Percentiles rank a stretch among this genome's conserved stretches.
Evolutionary conservation across 2,888 invertebrate species (phyloP).

Genomic region (Oxyteleia sp.): DNA sequence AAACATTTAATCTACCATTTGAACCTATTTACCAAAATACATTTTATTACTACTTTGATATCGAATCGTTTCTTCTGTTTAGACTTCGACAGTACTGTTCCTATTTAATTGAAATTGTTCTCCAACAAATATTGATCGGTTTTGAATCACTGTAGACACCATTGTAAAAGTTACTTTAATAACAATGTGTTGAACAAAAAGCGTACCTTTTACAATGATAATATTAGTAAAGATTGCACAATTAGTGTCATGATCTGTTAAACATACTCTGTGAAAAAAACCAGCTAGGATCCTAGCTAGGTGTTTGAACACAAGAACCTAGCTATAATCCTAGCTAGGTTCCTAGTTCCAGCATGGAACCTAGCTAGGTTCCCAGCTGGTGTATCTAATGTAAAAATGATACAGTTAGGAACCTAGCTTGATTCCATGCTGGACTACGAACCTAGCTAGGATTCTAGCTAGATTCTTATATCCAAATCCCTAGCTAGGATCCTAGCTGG

Average conservation of each 20-base stretch:
- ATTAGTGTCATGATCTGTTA: conserved; percentile 33
- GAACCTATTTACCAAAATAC: conserved; percentile 23
- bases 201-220: conserved; percentile 1
- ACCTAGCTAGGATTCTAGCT: too few relatives aligned
- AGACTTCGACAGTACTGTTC: background rate
- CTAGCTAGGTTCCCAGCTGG: too few relatives aligned
- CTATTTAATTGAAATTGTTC: conserved; percentile 1
- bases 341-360: too few relatives aligned
- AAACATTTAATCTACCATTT: conserved; percentile 62
- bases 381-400: too few relatives aligned
- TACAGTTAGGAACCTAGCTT: too few relatives aligned
- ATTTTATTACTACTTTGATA: conserved; percentile 9
- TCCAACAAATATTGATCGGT: background rate
- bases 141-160: background rate
- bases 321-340: too few relatives aligned
- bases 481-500: too few relatives aligned
- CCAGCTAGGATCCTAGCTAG: too few relatives aligned
- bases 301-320: too few relatives aligned
- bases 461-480: too few relatives aligned
- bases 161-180: background rate
- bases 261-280: background rate
- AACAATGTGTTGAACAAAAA: background rate
- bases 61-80: conserved; percentile 10
- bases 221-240: conserved; percentile 17
- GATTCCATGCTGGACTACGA: too few relatives aligned